Percentiles rank a stretch among this genome's conserved stretches.
Evolutionary conservation across 2,797 vertebrate genomes (phyloP).

Genomic region (Denticeps clupeoides): DNA sequence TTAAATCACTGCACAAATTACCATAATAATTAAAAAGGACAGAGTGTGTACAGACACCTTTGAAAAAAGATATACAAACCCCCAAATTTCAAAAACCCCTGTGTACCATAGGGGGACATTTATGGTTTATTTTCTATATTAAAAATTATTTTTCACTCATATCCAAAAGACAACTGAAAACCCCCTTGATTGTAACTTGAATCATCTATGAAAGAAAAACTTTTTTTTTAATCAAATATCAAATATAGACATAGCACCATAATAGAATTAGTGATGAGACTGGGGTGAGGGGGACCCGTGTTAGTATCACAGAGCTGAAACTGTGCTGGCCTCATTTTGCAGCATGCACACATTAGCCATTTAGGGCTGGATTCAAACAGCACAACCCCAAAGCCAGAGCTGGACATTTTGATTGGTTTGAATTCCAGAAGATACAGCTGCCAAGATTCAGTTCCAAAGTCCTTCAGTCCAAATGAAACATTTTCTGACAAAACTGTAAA

Average conservation of each 20-base stretch:
- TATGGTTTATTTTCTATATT: constrained; percentile 60
- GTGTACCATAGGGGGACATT: constrained; percentile 71
- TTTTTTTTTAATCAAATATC: constrained; percentile 81
- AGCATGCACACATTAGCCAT: no score
- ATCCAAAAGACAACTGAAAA: constrained; percentile 91
- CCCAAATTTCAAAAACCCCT: constrained; percentile 75
- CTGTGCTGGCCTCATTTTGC: not conserved
- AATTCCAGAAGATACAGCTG: no score
- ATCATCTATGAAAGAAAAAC: constrained; percentile 78
- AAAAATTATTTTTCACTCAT: constrained; percentile 64
- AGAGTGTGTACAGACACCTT: constrained; percentile 62
- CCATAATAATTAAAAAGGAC: constrained; percentile 82
- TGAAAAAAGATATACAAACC: constrained; percentile 91
- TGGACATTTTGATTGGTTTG: no score
- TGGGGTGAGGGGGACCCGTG: constrained; percentile 85
- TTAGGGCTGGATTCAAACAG: no score
- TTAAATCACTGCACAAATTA: constrained; percentile 76
- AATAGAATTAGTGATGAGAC: constrained; percentile 80
- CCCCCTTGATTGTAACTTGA: constrained; percentile 78
- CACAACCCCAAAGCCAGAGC: no score
- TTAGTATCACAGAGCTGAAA: constrained; percentile 76
- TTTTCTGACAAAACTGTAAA: no score
- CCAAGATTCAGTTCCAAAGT: no score
- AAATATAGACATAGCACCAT: constrained; percentile 87
- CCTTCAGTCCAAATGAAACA: no score